These are phyloP conservation scores for Microctenopoma lineatum DNA, from an alignment of 2,797 vertebrate genomes.

Conservation along the genomic window DNA sequence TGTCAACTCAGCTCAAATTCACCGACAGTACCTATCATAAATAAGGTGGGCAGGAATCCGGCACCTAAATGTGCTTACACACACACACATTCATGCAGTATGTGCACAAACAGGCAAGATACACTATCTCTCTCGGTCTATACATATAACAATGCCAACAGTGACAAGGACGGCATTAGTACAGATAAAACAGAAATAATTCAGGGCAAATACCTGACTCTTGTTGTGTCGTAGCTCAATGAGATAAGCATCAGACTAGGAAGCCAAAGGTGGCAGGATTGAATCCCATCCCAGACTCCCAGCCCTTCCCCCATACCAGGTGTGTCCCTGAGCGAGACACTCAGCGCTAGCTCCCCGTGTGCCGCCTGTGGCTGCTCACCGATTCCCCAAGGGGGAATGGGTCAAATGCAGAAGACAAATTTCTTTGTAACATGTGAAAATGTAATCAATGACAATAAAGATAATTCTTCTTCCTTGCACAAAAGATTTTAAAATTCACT, in stretches of 20 bases:
- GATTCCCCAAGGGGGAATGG: too few relatives aligned
- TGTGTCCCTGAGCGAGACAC: too few relatives aligned
- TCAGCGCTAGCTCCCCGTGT: too few relatives aligned
- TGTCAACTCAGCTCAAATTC: constrained; percentile 52
- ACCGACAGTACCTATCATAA: constrained; percentile 38
- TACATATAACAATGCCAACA: neutral
- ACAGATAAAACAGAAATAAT: constrained; percentile 19
- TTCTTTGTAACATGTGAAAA: too few relatives aligned
- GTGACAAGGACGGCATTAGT: constrained; percentile 6
- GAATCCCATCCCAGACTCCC: too few relatives aligned
- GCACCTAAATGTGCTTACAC: constrained; percentile 22
- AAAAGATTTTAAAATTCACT: neutral
- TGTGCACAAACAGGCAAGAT: neutral
- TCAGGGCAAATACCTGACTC: constrained; percentile 24
- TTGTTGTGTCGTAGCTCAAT: too few relatives aligned
- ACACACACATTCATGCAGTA: constrained; percentile 1
- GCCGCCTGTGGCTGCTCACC: too few relatives aligned
- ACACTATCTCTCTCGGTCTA: neutral
- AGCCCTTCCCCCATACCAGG: too few relatives aligned
- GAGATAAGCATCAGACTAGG: too few relatives aligned
- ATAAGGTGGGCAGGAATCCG: constrained; percentile 28
- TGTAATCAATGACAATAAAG: too few relatives aligned
- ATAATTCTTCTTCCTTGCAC: constrained; percentile 2
- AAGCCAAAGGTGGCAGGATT: too few relatives aligned
- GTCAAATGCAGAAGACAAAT: too few relatives aligned